Evolutionary conservation across 2,797 vertebrate genomes (phyloP), one percentile per base, ranked within the genome.

Genomic region (Microhierax caerulescens): DNA sequence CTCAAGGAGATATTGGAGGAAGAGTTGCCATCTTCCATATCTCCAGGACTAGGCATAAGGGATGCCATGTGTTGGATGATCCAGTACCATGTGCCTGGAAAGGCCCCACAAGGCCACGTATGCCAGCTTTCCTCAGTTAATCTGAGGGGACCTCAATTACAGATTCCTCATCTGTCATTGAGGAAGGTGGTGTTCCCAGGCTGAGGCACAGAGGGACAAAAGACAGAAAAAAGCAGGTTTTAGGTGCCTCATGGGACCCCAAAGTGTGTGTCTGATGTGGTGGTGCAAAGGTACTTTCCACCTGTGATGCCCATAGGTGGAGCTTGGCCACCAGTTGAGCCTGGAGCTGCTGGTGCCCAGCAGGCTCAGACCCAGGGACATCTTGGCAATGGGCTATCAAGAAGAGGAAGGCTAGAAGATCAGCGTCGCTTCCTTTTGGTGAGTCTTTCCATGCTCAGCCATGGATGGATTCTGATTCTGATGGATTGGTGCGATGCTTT

Each of bases 241-340:
- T 11, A 13, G 48, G 22, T 64, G 34, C 39, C 34, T 39, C 8
- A 32, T 10, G 3, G 47, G 47, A 67, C n/a, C 53, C 45, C 34
- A 32, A 34, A 47, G 10, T 2, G 4, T 2, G 4, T 39, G 28
- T n/a, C 30, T 18, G 30, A 30, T 8, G 15, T 1, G 1, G 48
- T 36, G 63, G 10, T 50, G 6, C 13, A 76, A 63, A 69, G 9
- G 18, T 8, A 19, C 4, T 11, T 70, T 27, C 47, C 4, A 6
- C 39, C 17, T 53, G n/a, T 5, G 1, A 20, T 34, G n/a, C 51
- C 51, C 2, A 0, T 8, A 28, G 59, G 65, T 12, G 57, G 60
- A 43, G 23, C 34, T 11, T 27, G 36, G 57, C 22, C 32, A 19
- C 64, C 15, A 25, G 32, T 28, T 57, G 32, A 9, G 65, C 28